These are phyloP conservation scores for Nephrotoma guestfalica DNA, from an alignment of 2,888 invertebrate genomes.

Conservation along the genomic window DNA sequence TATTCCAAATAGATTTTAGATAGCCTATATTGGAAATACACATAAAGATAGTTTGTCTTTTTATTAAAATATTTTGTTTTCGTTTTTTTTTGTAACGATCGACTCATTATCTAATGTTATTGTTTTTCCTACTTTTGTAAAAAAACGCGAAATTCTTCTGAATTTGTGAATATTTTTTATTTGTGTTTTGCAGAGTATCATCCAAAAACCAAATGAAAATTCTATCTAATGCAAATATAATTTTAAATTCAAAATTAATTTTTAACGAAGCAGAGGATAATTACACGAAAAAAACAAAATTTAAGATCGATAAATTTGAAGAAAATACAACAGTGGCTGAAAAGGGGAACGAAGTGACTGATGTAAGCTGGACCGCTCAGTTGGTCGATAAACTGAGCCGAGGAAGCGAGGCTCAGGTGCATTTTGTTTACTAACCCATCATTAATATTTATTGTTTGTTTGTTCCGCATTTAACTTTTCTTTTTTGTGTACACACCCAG, in stretches of 20 bases:
- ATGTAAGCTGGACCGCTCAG: conserved; percentile 19
- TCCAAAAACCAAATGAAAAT: conserved; percentile 5
- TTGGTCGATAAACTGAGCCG: conserved; percentile 6
- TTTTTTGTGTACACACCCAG: not conserved
- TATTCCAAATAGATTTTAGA: not conserved
- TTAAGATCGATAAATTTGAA: not conserved
- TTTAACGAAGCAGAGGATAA: not conserved
- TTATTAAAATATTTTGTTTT: not conserved
- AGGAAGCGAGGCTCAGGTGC: conserved; percentile 6
- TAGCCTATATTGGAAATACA: not conserved
- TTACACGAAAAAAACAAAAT: conserved; percentile 2
- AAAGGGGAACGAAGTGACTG: conserved; percentile 22
- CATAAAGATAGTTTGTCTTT: not conserved
- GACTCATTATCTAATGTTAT: not conserved
- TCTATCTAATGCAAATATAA: not conserved
- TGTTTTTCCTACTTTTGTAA: not conserved
- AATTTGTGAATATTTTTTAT: not conserved
- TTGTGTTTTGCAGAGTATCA: not conserved
- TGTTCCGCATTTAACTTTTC: not conserved
- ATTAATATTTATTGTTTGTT: not conserved
- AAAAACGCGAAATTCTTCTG: not conserved
- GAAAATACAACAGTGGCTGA: conserved; percentile 21
- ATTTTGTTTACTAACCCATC: conserved; percentile 2
- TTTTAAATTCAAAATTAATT: not conserved
- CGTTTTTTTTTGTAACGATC: not conserved